phyloP scores from a whole-genome alignment of 2,888 invertebrate genomes.

The Catocala nupta region DNA sequence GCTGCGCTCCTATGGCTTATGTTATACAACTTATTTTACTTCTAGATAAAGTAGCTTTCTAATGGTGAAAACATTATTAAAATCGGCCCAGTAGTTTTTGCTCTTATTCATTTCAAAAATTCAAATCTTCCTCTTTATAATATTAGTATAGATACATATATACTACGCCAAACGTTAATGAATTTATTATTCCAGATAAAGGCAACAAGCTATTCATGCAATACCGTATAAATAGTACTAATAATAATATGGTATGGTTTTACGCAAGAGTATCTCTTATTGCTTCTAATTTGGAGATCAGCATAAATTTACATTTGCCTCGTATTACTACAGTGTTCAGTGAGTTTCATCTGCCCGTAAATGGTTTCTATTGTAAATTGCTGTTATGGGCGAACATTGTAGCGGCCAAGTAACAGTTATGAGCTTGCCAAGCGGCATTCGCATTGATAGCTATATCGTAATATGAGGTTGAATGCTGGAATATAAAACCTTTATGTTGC shows the following conservation, averaged over 20 bases:
- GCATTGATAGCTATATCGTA: background rate
- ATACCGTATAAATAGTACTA: too few species aligned
- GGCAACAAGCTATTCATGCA: too few species aligned
- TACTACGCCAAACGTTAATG: too few species aligned
- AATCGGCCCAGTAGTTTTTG: too few species aligned
- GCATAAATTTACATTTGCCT: slow-evolving; percentile 12
- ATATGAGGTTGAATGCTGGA: background rate
- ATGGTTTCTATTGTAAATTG: slow-evolving; percentile 1
- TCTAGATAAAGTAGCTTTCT: too few species aligned
- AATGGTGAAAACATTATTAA: too few species aligned
- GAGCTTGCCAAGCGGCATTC: slow-evolving; percentile 5
- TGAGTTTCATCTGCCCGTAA: slow-evolving; percentile 4
- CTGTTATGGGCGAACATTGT: background rate
- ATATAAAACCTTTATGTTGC: background rate
- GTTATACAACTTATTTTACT: too few species aligned
- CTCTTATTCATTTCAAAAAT: too few species aligned
- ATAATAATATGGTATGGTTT: background rate
- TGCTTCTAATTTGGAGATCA: slow-evolving; percentile 2
- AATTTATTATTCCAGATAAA: too few species aligned
- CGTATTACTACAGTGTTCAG: background rate
- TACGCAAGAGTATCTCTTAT: background rate
- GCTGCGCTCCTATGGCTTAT: too few species aligned
- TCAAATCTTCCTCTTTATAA: too few species aligned
- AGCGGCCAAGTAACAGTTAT: background rate
- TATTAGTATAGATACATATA: too few species aligned